These are phyloP conservation scores for Leuctra nigra DNA, from an alignment of 2,888 invertebrate species.

Conservation along the genomic window DNA sequence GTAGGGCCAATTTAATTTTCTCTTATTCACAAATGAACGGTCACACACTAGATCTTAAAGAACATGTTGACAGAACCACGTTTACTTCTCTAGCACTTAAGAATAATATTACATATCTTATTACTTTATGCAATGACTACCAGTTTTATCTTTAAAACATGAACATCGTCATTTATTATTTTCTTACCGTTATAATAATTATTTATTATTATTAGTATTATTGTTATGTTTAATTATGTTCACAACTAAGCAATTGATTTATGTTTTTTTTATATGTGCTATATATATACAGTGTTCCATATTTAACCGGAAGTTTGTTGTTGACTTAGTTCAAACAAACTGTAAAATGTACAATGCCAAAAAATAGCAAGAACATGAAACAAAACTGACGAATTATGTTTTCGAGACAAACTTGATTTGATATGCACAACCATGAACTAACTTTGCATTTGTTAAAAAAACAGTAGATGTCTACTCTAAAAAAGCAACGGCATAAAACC, in stretches of 20 bases:
- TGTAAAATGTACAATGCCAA: background rate
- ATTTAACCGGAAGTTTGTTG: slow-evolving; percentile 20
- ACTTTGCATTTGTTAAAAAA: too few relatives aligned
- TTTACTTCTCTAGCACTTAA: slow-evolving; percentile 22
- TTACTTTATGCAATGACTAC: slow-evolving; percentile 21
- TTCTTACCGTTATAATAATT: slow-evolving; percentile 36
- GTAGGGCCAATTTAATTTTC: slow-evolving; percentile 38
- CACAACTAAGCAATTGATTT: slow-evolving; percentile 41
- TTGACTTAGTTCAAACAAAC: slow-evolving; percentile 10
- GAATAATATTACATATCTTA: slow-evolving; percentile 16
- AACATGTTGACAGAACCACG: slow-evolving; percentile 13
- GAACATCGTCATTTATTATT: slow-evolving; percentile 37
- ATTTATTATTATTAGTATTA: slow-evolving; percentile 34
- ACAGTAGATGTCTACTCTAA: background rate
- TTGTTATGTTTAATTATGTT: slow-evolving; percentile 34
- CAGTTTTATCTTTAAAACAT: slow-evolving; percentile 39
- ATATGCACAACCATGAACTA: background rate
- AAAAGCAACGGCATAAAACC: background rate
- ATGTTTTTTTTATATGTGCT: slow-evolving; percentile 30
- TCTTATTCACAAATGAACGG: slow-evolving; percentile 45
- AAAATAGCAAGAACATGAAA: slow-evolving; percentile 10
- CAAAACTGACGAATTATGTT: slow-evolving; percentile 5
- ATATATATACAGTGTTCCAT: slow-evolving; percentile 27
- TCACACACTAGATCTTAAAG: slow-evolving; percentile 31
- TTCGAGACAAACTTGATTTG: background rate